Evolutionary conservation across 2,113 vertebrate genomes (phyloP).

Genomic region (Himantopus leucocephalus): DNA sequence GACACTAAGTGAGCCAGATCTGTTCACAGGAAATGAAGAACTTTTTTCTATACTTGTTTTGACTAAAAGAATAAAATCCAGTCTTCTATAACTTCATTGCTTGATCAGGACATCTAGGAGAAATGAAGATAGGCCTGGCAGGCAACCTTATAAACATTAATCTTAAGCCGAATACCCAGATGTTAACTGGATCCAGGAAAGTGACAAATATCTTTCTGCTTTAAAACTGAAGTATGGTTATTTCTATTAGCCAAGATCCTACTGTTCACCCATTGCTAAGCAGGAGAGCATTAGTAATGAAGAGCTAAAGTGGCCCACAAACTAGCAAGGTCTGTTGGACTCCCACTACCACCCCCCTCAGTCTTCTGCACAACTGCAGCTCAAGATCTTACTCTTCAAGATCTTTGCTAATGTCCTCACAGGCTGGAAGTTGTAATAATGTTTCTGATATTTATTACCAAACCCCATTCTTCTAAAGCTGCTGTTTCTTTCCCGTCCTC

Average conservation of each 20-base stretch:
- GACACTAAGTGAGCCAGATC: not conserved
- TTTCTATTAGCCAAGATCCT: not conserved
- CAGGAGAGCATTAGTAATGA: not conserved
- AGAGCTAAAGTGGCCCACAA: not conserved
- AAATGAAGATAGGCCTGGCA: not conserved
- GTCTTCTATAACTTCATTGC: not conserved
- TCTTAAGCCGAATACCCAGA: not conserved
- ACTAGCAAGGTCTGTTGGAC: not conserved
- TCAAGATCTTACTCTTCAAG: not conserved
- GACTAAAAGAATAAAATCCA: not conserved
- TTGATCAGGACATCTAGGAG: not conserved
- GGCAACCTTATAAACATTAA: not conserved
- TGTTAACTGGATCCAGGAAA: not conserved
- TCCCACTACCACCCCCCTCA: not conserved
- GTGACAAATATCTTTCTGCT: not conserved
- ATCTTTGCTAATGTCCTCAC: not conserved
- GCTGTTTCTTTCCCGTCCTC: not conserved
- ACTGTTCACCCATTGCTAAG: not conserved
- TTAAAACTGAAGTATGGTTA: not conserved
- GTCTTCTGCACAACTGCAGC: not conserved
- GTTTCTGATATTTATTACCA: not conserved
- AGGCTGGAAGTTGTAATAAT: not conserved
- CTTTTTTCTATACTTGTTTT: slow-evolving; percentile 15
- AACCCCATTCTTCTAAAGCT: not conserved
- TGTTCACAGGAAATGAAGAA: not conserved